Conservation (phyloP, 53 echinoderm and acorn worm genomes). For the Temnopleurus reevesii region DNA sequence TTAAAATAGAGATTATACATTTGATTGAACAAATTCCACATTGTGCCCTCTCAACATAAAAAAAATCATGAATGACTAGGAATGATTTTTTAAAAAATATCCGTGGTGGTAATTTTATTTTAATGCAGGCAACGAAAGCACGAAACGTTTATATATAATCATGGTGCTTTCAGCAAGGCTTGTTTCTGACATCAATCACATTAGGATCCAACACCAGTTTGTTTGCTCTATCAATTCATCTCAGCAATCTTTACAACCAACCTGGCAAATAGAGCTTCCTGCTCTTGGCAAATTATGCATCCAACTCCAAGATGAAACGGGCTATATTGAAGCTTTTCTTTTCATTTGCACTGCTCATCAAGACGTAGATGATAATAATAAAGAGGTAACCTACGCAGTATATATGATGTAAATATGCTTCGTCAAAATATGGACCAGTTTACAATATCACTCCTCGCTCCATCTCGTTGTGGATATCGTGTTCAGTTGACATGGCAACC, state of each 20-base stretch:
- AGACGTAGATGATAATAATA: neutral
- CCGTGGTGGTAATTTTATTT: too few relatives aligned
- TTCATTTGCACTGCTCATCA: neutral
- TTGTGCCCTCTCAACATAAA: too few relatives aligned
- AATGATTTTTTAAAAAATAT: too few relatives aligned
- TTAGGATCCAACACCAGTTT: neutral
- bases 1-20: too few relatives aligned
- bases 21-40: too few relatives aligned
- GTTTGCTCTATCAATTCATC: neutral
- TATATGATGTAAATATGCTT: neutral
- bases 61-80: too few relatives aligned
- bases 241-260: neutral
- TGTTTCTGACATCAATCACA: neutral
- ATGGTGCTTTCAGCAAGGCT: too few relatives aligned
- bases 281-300: neutral
- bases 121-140: too few relatives aligned
- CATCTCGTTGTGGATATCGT: constrained; percentile 26
- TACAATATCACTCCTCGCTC: constrained; percentile 41
- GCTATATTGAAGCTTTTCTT: too few relatives aligned
- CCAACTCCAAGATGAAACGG: too few relatives aligned
- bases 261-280: neutral
- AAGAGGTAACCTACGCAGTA: neutral
- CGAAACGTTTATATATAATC: too few relatives aligned
- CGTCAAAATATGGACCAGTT: constrained; percentile 28
- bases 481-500: constrained; percentile 43